Percentiles rank a stretch among this genome's conserved stretches.
These are phyloP conservation scores for Crocuta crocuta DNA, from an alignment of 2,113 vertebrate genomes.

Conservation along the genomic window DNA sequence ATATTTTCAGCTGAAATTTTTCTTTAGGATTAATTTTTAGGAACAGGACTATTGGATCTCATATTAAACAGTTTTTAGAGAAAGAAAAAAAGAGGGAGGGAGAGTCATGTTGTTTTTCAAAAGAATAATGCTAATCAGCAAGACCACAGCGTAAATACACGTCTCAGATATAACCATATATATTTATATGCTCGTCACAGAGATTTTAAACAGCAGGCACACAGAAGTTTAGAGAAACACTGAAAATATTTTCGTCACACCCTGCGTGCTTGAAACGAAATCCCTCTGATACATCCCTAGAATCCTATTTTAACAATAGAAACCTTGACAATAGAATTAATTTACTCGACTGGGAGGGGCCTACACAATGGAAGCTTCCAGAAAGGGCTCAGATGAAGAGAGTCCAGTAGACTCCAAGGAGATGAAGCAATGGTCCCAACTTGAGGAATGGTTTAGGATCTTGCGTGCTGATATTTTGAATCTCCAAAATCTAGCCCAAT, in stretches of 20 bases:
- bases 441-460: neutral
- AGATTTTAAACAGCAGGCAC: neutral
- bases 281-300: neutral
- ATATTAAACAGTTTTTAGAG: neutral
- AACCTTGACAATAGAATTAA: neutral
- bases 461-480: neutral
- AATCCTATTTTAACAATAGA: too few species aligned
- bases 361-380: rapidly evolving
- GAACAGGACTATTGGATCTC: neutral
- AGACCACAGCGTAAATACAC: neutral
- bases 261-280: neutral
- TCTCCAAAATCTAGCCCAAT: neutral
- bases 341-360: neutral
- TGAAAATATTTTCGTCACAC: neutral
- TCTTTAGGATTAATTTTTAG: neutral
- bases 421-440: rapidly evolving
- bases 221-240: neutral
- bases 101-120: neutral
- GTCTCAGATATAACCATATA: neutral
- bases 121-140: neutral
- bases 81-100: neutral
- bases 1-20: neutral
- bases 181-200: rapidly evolving
- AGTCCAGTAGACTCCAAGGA: rapidly evolving
- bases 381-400: rapidly evolving